Percentiles rank a stretch among this genome's conserved stretches.
These are phyloP conservation scores for Oceanites oceanicus DNA, from an alignment of 2,113 vertebrate genomes.

Conservation along the genomic window DNA sequence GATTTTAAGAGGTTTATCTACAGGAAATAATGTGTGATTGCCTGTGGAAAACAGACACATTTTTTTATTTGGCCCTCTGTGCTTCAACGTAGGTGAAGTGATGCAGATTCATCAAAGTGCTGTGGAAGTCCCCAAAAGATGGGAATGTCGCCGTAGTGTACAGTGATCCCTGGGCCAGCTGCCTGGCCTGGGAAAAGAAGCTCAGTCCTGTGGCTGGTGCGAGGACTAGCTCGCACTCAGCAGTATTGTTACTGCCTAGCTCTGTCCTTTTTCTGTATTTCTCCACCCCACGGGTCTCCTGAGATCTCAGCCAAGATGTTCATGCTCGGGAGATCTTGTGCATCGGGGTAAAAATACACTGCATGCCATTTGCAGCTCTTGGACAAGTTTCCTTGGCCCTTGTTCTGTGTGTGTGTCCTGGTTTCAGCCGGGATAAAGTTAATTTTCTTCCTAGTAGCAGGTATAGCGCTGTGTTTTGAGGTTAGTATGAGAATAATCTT, in stretches of 20 bases:
- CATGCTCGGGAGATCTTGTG: neutral
- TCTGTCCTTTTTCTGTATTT: neutral
- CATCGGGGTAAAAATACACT: neutral
- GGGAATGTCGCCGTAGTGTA: neutral
- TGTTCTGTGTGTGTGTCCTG: neutral
- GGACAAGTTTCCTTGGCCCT: neutral
- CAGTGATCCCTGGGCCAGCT: neutral
- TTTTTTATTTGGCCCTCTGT: neutral
- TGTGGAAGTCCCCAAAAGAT: neutral
- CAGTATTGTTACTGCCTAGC: neutral
- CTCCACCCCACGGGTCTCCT: neutral
- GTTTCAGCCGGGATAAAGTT: too few relatives aligned
- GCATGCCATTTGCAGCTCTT: neutral
- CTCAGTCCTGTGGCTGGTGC: neutral
- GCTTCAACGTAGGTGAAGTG: neutral
- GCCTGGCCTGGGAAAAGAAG: neutral
- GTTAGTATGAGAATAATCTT: too few relatives aligned
- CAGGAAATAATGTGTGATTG: neutral
- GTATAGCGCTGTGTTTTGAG: too few relatives aligned
- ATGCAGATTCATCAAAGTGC: neutral
- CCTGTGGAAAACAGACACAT: neutral
- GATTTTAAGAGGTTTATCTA: neutral
- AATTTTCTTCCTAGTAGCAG: too few relatives aligned
- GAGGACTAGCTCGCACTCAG: neutral
- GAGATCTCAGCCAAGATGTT: neutral